Conservation (phyloP, 2,888 invertebrate species). For the Drosophila dives region DNA sequence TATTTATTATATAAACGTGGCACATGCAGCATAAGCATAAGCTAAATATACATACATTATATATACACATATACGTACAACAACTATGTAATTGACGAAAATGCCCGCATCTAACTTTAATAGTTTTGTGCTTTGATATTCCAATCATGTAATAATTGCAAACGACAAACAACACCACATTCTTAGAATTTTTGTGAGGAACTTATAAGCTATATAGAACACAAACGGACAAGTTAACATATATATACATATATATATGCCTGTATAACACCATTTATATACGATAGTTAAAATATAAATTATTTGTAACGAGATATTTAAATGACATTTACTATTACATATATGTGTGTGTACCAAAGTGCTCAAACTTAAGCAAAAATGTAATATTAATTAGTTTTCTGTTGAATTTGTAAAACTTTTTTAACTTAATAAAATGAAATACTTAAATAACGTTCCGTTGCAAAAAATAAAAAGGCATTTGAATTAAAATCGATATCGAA, state of each 20-base stretch:
- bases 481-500: not conserved
- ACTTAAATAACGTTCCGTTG: slow-evolving; percentile 29
- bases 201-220: slow-evolving; percentile 41
- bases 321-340: slow-evolving; percentile 61
- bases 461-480: not conserved
- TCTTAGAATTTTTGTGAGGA: slow-evolving; percentile 58
- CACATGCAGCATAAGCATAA: slow-evolving; percentile 49
- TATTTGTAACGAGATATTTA: slow-evolving; percentile 60
- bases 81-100: slow-evolving; percentile 54
- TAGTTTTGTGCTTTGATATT: slow-evolving; percentile 70
- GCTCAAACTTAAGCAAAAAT: slow-evolving; percentile 75
- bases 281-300: slow-evolving; percentile 60
- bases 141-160: slow-evolving; percentile 60
- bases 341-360: slow-evolving; percentile 76
- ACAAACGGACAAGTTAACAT: slow-evolving; percentile 62
- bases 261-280: slow-evolving; percentile 56
- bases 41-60: slow-evolving; percentile 42
- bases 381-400: slow-evolving; percentile 67
- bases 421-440: slow-evolving; percentile 66
- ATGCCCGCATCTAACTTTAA: slow-evolving; percentile 42
- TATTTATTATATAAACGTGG: slow-evolving; percentile 56
- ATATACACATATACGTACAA: slow-evolving; percentile 25
- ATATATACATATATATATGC: slow-evolving; percentile 34
- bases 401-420: slow-evolving; percentile 74
- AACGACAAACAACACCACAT: slow-evolving; percentile 55